A percentile compares a stretch with the other conserved stretches of the same genome.
phyloP scores from a whole-genome alignment of 1,140 invertebrate species.

The Sesamia nonagrioides region DNA sequence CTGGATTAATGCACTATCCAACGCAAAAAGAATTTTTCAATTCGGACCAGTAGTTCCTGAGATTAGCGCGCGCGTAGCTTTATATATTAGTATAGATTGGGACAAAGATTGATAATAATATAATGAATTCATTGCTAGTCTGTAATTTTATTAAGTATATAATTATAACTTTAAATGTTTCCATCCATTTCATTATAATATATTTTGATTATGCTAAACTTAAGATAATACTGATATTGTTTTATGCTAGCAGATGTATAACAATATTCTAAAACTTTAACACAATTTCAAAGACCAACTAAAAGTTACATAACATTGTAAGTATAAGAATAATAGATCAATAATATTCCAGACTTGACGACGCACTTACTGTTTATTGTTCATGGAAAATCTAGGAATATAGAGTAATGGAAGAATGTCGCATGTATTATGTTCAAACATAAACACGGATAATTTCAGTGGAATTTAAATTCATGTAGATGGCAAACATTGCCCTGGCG shows the following conservation, averaged over 20 bases:
- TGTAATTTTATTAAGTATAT: slow-evolving; percentile 4
- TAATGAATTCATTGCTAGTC: neutral
- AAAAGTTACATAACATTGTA: slow-evolving; percentile 3
- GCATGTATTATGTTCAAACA: neutral
- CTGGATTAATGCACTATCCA: too few relatives aligned
- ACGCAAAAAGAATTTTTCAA: too few relatives aligned
- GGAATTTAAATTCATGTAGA: slow-evolving; percentile 19
- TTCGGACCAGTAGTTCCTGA: too few relatives aligned
- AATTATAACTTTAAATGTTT: slow-evolving; percentile 10
- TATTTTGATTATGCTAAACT: neutral
- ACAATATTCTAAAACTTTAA: neutral
- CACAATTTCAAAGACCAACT: neutral
- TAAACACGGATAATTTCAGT: slow-evolving; percentile 15
- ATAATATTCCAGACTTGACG: neutral
- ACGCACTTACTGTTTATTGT: neutral
- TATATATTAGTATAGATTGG: too few relatives aligned
- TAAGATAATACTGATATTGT: neutral
- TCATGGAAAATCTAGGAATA: slow-evolving; percentile 7
- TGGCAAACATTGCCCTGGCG: slow-evolving; percentile 20
- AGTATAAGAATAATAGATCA: neutral
- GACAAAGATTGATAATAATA: neutral
- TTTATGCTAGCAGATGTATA: neutral
- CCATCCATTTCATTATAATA: neutral
- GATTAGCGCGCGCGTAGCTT: too few relatives aligned
- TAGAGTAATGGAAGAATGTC: neutral